Conservation (phyloP, 1,140 invertebrate species). For the Monomorium pharaonis region DNA sequence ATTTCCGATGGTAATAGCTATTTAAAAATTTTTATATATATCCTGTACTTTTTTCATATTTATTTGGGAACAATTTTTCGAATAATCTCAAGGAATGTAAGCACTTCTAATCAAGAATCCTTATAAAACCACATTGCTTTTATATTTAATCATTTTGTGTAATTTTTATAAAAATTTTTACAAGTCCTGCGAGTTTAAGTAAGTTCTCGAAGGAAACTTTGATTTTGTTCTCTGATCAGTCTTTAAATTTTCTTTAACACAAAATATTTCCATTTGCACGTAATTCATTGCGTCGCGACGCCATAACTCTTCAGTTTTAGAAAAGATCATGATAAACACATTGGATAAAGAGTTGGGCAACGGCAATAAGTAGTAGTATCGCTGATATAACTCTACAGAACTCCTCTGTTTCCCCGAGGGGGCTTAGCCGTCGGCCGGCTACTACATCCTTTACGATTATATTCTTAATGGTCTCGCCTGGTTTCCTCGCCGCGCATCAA, state of each 20-base stretch:
- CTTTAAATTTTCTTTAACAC: not conserved
- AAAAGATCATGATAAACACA: constrained; percentile 45
- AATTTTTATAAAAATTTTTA: not conserved
- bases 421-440: constrained; percentile 7
- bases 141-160: not conserved
- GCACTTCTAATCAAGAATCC: not conserved
- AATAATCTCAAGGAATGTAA: not conserved
- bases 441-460: constrained; percentile 69
- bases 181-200: too few relatives aligned
- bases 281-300: not conserved
- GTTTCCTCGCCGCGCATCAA: not conserved
- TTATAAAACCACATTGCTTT: not conserved
- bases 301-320: not conserved
- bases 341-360: constrained; percentile 49
- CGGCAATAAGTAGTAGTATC: constrained; percentile 63
- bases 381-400: constrained; percentile 22
- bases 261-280: not conserved
- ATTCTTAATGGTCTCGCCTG: constrained; percentile 42
- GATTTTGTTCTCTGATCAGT: not conserved
- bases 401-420: constrained; percentile 22
- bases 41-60: not conserved
- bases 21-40: not conserved
- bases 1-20: not conserved
- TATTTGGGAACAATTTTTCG: not conserved
- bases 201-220: too few relatives aligned